Conservation (phyloP, 2,888 invertebrate genomes). For the Drosophila kuntzei region DNA sequence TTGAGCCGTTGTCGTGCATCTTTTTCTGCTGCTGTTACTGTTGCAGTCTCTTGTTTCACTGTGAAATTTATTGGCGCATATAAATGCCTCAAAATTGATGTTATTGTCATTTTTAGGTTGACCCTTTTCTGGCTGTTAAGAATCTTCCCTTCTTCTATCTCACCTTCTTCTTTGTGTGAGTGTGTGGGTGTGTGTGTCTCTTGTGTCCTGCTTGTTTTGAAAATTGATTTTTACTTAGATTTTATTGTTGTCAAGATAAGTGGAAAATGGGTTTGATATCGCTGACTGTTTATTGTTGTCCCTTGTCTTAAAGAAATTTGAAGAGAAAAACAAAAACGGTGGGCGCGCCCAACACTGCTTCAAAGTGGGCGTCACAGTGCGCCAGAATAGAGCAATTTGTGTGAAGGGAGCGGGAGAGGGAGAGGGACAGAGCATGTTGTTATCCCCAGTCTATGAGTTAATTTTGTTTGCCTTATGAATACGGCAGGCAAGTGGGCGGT, state of each 20-base stretch:
- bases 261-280: conserved; percentile 58
- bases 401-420: conserved; percentile 13
- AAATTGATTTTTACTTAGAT: conserved; percentile 76
- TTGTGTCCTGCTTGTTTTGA: conserved; percentile 71
- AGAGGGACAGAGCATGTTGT: conserved; percentile 22
- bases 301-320: conserved; percentile 21
- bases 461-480: conserved; percentile 54
- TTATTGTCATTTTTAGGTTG: conserved; percentile 75
- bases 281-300: conserved; percentile 41
- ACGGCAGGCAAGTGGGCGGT: conserved; percentile 36
- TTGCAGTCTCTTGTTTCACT: conserved; percentile 62
- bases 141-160: conserved; percentile 28
- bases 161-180: neutral
- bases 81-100: conserved; percentile 82
- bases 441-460: conserved; percentile 60
- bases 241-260: conserved; percentile 70
- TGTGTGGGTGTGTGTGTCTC: conserved; percentile 16
- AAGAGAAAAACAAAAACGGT: conserved; percentile 46
- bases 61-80: conserved; percentile 81
- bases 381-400: conserved; percentile 72
- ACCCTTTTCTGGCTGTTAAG: conserved; percentile 47
- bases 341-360: conserved; percentile 61
- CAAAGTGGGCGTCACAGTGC: conserved; percentile 66
- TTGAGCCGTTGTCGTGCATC: conserved; percentile 77
- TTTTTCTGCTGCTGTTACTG: conserved; percentile 61